These are phyloP conservation scores for Dastarcus helophoroides DNA, from an alignment of 2,888 invertebrate genomes.

Conservation along the genomic window DNA sequence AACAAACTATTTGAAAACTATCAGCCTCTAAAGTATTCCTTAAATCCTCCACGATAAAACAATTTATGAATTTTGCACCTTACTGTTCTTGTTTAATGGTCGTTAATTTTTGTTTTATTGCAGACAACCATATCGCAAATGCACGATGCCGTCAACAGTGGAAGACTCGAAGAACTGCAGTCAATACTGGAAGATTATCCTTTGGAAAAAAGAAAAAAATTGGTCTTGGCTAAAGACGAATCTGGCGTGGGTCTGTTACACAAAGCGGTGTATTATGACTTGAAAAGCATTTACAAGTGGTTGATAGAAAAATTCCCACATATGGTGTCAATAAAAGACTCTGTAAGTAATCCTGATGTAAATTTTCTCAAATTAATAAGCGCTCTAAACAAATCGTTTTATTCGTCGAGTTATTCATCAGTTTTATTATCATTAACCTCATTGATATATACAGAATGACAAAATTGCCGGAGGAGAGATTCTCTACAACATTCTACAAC, in stretches of 20 bases:
- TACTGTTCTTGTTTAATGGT: too few species aligned
- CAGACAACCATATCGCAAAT: slow-evolving; percentile 62
- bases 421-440: too few species aligned
- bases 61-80: too few species aligned
- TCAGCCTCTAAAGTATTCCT: too few species aligned
- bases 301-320: slow-evolving; percentile 56
- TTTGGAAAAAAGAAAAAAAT: slow-evolving; percentile 38
- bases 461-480: too few species aligned
- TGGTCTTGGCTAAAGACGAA: slow-evolving; percentile 53
- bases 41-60: too few species aligned
- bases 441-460: too few species aligned
- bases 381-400: too few species aligned
- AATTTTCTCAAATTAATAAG: too few species aligned
- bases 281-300: slow-evolving; percentile 59
- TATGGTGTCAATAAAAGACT: slow-evolving; percentile 55
- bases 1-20: too few species aligned
- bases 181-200: slow-evolving; percentile 39
- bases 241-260: slow-evolving; percentile 64
- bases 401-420: too few species aligned
- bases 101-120: slow-evolving; percentile 18
- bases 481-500: too few species aligned
- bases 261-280: slow-evolving; percentile 68
- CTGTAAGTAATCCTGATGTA: slow-evolving; percentile 49
- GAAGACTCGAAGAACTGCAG: slow-evolving; percentile 57
- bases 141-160: slow-evolving; percentile 64